Evolutionary conservation across 2,113 vertebrate species (phyloP).

Genomic region (Notothenia rossii): DNA sequence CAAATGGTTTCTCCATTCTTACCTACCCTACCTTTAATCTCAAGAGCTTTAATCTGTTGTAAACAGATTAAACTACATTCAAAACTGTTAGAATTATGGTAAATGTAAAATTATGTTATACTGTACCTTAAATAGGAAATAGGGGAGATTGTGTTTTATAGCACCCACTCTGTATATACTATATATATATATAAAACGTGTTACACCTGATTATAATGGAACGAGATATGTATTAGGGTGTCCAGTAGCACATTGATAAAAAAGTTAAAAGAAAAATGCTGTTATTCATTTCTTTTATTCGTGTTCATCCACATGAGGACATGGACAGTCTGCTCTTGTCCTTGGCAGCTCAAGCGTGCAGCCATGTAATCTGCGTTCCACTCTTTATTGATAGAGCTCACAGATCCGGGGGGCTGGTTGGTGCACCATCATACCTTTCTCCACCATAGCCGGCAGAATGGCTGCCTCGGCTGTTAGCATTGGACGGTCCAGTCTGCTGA

Average conservation of each 20-base stretch:
- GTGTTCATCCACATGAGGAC: conserved; percentile 47
- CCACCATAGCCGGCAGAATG: conserved; percentile 39
- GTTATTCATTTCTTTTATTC: conserved; percentile 46
- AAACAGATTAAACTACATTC: neutral
- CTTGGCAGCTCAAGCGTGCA: conserved; percentile 61
- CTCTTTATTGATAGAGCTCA: conserved; percentile 68
- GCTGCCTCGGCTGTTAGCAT: conserved; percentile 64
- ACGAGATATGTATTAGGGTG: neutral
- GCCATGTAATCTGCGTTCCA: conserved; percentile 72
- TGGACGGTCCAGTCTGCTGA: conserved; percentile 77
- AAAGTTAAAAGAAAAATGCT: conserved; percentile 37
- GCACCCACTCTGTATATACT: neutral
- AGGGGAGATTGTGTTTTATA: neutral
- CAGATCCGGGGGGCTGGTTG: conserved; percentile 38
- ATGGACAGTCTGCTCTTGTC: conserved; percentile 40
- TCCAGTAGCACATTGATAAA: neutral
- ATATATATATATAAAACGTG: neutral
- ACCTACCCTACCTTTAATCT: no score
- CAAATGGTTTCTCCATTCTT: no score
- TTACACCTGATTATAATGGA: conserved; percentile 1
- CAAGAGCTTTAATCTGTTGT: neutral
- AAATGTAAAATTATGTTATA: neutral
- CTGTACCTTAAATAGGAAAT: neutral
- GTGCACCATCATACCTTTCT: conserved; percentile 48
- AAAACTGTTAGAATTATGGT: neutral